These are phyloP conservation scores for Paramacrobiotus metropolitanus DNA, from an alignment of 1,140 invertebrate species.

Conservation along the genomic window DNA sequence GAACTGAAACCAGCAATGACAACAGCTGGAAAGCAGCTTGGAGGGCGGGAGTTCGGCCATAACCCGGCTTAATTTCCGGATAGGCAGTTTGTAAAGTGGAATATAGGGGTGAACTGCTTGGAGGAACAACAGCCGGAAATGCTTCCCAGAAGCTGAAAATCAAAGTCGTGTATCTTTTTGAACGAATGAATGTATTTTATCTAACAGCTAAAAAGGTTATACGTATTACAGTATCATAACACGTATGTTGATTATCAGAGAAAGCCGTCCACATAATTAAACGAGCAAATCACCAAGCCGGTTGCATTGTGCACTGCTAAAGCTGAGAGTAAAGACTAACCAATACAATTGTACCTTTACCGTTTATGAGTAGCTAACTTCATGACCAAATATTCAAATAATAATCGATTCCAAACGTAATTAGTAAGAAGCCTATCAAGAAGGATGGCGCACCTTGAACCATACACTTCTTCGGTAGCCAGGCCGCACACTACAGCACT, in stretches of 20 bases:
- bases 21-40: slow-evolving; percentile 56
- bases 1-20: slow-evolving; percentile 41
- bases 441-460: background rate
- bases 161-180: too few relatives aligned
- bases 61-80: slow-evolving; percentile 23
- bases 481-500: slow-evolving; percentile 7
- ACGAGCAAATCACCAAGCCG: too few relatives aligned
- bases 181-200: too few relatives aligned
- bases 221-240: background rate
- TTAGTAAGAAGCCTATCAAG: background rate
- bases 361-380: background rate
- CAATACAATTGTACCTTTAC: background rate
- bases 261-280: background rate
- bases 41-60: slow-evolving; percentile 33
- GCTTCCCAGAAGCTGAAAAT: slow-evolving; percentile 25
- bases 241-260: background rate
- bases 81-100: slow-evolving; percentile 14
- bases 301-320: too few relatives aligned
- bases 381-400: background rate
- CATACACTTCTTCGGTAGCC: background rate
- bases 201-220: background rate
- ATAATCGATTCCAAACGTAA: background rate
- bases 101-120: slow-evolving; percentile 18
- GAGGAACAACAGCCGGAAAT: slow-evolving; percentile 28
- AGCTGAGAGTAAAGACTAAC: background rate